Evolutionary conservation across 2,888 invertebrate genomes (phyloP).

Genomic region (Gymnocheta viridis): DNA sequence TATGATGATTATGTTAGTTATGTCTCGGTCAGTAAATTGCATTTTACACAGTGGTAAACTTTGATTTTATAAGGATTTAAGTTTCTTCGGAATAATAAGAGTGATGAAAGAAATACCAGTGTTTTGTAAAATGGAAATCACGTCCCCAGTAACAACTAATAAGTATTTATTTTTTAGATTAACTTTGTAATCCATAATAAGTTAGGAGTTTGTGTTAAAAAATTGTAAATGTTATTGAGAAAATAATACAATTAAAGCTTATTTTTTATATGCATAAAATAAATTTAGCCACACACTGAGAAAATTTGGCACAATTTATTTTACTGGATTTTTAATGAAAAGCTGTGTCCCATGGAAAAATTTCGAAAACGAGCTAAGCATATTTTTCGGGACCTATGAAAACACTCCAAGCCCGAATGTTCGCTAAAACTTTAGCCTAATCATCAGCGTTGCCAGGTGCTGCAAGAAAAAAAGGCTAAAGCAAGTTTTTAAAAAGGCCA

Average conservation of each 20-base stretch:
- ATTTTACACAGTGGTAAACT: conserved; percentile 66
- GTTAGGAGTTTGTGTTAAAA: neutral
- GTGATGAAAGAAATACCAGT: conserved; percentile 20
- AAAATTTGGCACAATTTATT: no score
- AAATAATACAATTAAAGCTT: neutral
- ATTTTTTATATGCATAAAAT: no score
- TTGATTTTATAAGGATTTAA: conserved; percentile 69
- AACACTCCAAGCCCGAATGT: no score
- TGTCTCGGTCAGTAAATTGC: conserved; percentile 67
- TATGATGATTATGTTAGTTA: conserved; percentile 38
- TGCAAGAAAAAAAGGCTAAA: no score
- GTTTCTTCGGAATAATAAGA: conserved; percentile 11
- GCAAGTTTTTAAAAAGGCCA: no score
- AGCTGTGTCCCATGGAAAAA: no score
- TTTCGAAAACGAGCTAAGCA: no score
- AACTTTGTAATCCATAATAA: conserved; percentile 28
- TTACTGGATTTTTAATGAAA: no score
- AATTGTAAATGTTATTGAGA: neutral
- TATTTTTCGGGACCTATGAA: no score
- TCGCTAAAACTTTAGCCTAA: no score
- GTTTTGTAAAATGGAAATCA: conserved; percentile 4
- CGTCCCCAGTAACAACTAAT: conserved; percentile 38
- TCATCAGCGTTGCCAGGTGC: no score
- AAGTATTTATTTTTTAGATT: conserved; percentile 24
- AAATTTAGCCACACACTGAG: no score